These are phyloP conservation scores for Patiria pectinifera DNA, from an alignment of 53 echinoderm and acorn worm genomes.

Conservation along the genomic window DNA sequence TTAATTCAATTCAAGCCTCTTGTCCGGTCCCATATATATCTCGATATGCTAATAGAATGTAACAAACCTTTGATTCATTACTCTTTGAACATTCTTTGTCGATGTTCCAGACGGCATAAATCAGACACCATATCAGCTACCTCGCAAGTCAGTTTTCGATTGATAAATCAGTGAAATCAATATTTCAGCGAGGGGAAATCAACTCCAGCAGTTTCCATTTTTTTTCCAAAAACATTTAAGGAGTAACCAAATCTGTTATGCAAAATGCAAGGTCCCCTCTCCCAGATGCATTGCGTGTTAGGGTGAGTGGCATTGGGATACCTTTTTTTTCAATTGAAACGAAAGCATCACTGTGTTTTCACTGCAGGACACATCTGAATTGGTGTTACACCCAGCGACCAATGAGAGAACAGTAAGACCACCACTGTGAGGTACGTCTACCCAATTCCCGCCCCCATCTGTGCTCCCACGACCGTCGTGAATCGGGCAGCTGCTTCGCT, in stretches of 20 bases:
- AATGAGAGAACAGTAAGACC: slow-evolving; percentile 35
- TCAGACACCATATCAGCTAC: background rate
- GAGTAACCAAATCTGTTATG: background rate
- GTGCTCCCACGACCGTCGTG: background rate
- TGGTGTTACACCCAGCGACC: slow-evolving; percentile 6
- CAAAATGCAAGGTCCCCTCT: background rate
- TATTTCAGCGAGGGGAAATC: background rate
- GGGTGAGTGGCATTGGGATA: background rate
- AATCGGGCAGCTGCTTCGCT: background rate
- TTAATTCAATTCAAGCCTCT: no score
- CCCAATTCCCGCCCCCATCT: slow-evolving; percentile 4
- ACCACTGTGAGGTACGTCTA: slow-evolving; percentile 11
- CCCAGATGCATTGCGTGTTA: background rate
- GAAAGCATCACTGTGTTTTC: background rate
- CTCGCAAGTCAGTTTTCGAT: background rate
- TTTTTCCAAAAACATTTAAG: background rate
- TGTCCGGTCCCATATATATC: background rate
- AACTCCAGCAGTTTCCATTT: background rate
- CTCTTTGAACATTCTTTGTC: background rate
- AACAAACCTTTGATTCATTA: background rate
- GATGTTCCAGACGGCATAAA: slow-evolving; percentile 8
- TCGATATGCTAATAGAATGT: background rate
- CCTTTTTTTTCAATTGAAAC: background rate
- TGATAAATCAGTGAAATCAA: slow-evolving; percentile 24
- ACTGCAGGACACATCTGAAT: background rate